Conservation (phyloP, 2,888 invertebrate genomes). For the Stomorhina lunata region DNA sequence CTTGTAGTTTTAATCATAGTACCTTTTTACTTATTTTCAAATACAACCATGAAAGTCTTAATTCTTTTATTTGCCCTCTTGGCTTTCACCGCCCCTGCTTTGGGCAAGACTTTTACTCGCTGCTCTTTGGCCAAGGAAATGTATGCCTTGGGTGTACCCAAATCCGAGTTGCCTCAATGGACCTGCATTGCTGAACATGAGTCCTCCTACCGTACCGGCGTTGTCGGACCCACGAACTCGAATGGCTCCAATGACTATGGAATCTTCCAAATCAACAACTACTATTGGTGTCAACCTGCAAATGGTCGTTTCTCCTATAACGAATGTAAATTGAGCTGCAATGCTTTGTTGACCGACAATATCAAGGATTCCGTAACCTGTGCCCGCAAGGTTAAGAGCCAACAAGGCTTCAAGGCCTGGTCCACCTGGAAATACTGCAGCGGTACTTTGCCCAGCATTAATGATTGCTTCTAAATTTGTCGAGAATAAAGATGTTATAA, state of each 20-base stretch:
- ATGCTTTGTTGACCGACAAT: too few relatives aligned
- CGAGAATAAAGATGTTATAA: too few relatives aligned
- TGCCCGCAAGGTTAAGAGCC: too few relatives aligned
- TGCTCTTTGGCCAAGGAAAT: slow-evolving; percentile 73
- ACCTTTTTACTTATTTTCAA: too few relatives aligned
- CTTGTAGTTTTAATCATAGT: too few relatives aligned
- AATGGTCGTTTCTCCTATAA: too few relatives aligned
- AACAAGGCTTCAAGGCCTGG: slow-evolving; percentile 76
- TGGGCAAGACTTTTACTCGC: slow-evolving; percentile 69
- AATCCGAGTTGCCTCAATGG: slow-evolving; percentile 68
- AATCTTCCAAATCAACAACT: slow-evolving; percentile 71
- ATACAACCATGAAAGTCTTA: too few relatives aligned
- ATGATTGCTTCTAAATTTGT: slow-evolving; percentile 72
- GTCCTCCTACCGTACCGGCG: slow-evolving; percentile 74
- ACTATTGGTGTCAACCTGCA: slow-evolving; percentile 73
- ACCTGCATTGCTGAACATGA: slow-evolving; percentile 63
- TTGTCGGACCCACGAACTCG: slow-evolving; percentile 76
- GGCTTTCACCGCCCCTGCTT: slow-evolving; percentile 51
- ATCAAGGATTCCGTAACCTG: too few relatives aligned
- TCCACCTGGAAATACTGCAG: slow-evolving; percentile 72
- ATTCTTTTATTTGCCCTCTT: too few relatives aligned
- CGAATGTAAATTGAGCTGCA: too few relatives aligned
- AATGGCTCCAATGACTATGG: slow-evolving; percentile 77
- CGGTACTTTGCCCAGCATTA: slow-evolving; percentile 70
- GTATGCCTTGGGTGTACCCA: slow-evolving; percentile 71